Base-by-base conservation (phyloP, 2,888 invertebrate genomes). In the Dicycla oo region DNA sequence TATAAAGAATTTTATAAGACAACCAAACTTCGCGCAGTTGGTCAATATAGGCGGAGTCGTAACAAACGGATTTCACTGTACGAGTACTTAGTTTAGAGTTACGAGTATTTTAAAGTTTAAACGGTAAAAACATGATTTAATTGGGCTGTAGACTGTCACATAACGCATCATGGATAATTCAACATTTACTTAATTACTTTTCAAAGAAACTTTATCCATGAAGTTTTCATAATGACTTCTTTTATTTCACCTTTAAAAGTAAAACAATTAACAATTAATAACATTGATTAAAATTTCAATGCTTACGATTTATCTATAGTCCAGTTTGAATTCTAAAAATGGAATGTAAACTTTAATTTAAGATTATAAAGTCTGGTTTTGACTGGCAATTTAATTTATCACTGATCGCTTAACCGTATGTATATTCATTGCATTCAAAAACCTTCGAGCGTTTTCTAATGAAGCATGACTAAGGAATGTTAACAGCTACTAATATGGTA, bases 401-500 rank as follows among this genome's bases (percentile, higher is more conserved):
- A 65, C 38, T 56, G 69, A 62, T 71, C 68, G 47, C 45, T 75
- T 66, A 69, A 67, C 61, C 60, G 75, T 78, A 80, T 79, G 75
- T 78, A 80, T 79, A 84, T 84, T 86, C 86, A 90, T 90, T 89
- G 87, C 83, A 80, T 87, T 90, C 86, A 87, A 90, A 90, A 86
- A 89, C 88, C 92, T 89, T 79, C 80, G 72, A 87, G 89, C 86
- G 80, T 80, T 89, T 88, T 89, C 88, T 91, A 92, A 92, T 90
- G 90, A 91, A 91, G 88, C 88, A 85, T 89, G 87, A 88, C 86
- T 87, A 81, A 86, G 87, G 87, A 90, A 90, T 91, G 88, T 90
- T 89, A 89, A 89, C 88, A 88, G 88, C 89, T 88, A 90, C 88
- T 91, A 90, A 89, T 89, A 81, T 84, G 75, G 70, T 83, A 72